Evolutionary conservation across 2,113 vertebrate genomes (phyloP).

Genomic region (Rhodinocichla rosea): DNA sequence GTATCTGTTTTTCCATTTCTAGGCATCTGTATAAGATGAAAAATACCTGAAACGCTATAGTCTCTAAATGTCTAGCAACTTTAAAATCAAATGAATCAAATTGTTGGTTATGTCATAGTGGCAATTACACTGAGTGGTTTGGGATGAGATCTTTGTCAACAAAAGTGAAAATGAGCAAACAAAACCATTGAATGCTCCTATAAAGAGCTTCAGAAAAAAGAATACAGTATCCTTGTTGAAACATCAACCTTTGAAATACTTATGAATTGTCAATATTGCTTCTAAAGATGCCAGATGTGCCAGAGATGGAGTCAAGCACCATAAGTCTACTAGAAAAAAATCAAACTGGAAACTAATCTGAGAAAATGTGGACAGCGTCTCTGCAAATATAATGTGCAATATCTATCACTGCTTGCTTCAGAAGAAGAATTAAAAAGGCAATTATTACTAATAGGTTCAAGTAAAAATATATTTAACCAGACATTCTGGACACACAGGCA

Average conservation of each 20-base stretch:
- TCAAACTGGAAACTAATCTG: background rate
- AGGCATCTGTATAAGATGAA: background rate
- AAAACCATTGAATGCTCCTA: background rate
- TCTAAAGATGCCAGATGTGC: background rate
- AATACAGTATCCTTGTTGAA: background rate
- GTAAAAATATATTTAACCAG: background rate
- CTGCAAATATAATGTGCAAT: background rate
- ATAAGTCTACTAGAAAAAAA: background rate
- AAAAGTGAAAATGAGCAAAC: background rate
- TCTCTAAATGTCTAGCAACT: background rate
- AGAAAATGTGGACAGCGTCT: background rate
- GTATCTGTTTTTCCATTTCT: background rate
- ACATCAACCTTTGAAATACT: constrained; percentile 22
- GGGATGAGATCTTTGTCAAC: background rate
- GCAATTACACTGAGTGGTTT: background rate
- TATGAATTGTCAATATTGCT: background rate
- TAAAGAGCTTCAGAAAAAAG: background rate
- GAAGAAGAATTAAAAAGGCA: background rate
- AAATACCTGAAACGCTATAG: background rate
- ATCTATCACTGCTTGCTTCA: background rate
- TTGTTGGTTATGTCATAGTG: background rate
- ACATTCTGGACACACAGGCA: background rate
- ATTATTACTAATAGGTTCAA: background rate
- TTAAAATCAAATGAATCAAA: background rate
- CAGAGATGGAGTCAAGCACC: background rate